A percentile compares a stretch with the other conserved stretches of the same genome.
phyloP scores from a whole-genome alignment of 2,888 invertebrate genomes.

The Kuschelorhynchus macadamiae region DNA sequence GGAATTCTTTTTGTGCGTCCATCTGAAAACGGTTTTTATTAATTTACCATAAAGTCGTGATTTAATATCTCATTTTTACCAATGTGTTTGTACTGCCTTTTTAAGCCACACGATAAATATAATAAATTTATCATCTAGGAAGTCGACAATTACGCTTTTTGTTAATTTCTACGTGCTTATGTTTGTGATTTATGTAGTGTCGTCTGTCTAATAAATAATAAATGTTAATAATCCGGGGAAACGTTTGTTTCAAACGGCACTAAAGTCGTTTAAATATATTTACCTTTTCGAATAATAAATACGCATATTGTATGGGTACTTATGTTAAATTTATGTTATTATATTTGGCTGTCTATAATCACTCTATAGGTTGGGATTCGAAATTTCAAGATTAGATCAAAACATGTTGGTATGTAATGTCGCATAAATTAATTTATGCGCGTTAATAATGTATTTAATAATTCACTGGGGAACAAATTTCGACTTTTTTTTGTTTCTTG shows the following conservation, averaged over 20 bases:
- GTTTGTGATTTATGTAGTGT: slow-evolving; percentile 38
- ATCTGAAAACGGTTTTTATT: slow-evolving; percentile 19
- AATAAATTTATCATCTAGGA: slow-evolving; percentile 47
- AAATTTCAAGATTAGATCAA: too few relatives aligned
- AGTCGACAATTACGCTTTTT: slow-evolving; percentile 46
- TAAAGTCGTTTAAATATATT: slow-evolving; percentile 14
- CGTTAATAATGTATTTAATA: too few relatives aligned
- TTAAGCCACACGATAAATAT: slow-evolving; percentile 44
- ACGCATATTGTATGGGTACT: not conserved
- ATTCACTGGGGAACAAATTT: too few relatives aligned
- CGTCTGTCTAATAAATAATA: slow-evolving; percentile 37
- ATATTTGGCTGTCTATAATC: not conserved
- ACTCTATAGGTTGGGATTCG: too few relatives aligned
- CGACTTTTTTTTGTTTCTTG: too few relatives aligned
- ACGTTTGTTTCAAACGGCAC: slow-evolving; percentile 29
- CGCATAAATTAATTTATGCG: too few relatives aligned
- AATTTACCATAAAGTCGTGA: slow-evolving; percentile 32
- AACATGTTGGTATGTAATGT: too few relatives aligned
- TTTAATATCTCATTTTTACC: slow-evolving; percentile 38
- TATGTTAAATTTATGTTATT: slow-evolving; percentile 4
- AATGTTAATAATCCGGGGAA: slow-evolving; percentile 37
- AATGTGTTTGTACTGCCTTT: slow-evolving; percentile 33
- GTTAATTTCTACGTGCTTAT: slow-evolving; percentile 44
- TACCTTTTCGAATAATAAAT: slow-evolving; percentile 3
- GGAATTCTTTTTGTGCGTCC: slow-evolving; percentile 33